Evolutionary conservation across 2,888 invertebrate species (phyloP), one percentile per base, ranked within the genome.

Genomic region (Nasonia oneida): DNA sequence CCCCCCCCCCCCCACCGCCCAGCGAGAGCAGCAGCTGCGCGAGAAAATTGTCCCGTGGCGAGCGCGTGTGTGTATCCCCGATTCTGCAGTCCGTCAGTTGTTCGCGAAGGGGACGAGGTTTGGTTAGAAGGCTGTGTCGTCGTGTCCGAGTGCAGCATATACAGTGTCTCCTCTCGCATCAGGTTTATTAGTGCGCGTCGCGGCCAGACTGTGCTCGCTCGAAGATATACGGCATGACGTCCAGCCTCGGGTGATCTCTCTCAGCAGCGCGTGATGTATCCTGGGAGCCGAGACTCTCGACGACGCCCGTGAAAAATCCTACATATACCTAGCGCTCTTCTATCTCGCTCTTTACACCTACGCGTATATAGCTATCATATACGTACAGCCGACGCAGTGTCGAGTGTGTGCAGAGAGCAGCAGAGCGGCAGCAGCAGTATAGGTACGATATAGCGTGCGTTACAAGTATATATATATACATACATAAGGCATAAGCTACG

Each of bases 251-350:
- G 39, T 83, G 70, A 77, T 33, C 37, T n/a, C 8, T 5, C 29
- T 42, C 79, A 67, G 29, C 79, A 67, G 29, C 79, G 79, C 79
- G 47, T 79, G 80, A 81, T 81, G 81, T 64, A 33, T 74, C 71
- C 57, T 39, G 73, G 39, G 57, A 23, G 23, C 37, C 23, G 23
- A 39, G 18, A 67, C 53, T 50, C 33, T 5, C 75, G 75, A 50
- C 75, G 75, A 67, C 64, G 82, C 74, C 74, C 81, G 81, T 81
- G 23, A 82, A 53, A 74, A 23, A 18, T 12, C 70, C 1, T 70
- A 67, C n/a, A 1, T 67, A 70, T 33, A 70, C 70, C 5, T 29
- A 12, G 15, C 8, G 39, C 73, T 70, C 39, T 37, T 70, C 39
- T 71, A 33, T 33, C 39, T 37, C 75, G 29, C 75, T 4, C 29